Base-by-base conservation (phyloP, 2,797 vertebrate genomes). In the Iguana delicatissima region DNA sequence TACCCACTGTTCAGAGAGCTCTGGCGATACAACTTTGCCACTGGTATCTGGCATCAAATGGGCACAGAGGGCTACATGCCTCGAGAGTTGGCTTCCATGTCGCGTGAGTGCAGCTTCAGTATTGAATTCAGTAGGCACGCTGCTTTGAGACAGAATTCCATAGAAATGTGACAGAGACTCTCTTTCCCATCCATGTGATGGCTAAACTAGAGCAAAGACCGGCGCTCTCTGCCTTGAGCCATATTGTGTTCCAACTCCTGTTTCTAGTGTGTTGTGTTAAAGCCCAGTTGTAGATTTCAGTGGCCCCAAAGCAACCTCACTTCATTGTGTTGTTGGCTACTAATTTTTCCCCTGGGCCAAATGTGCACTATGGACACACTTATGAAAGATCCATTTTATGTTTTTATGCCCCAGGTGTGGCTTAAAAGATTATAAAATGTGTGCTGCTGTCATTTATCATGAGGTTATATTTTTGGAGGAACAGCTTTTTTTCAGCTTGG, bases 11-110 rank as follows among this genome's bases (percentile, higher is more conserved):
- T 99, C 96, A 98, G 99, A 95, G 99, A 99, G 86, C 98, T 99
- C 55, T 99, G 99, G 99, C 96, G 98, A 94, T 99, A 99, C 95
- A 98, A 99, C 97, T 99, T 99, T 82, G 99, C 99, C 84, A 99
- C 99, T 0, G 98, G 98, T 93, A 98, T 98, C 76, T 99, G 99
- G 99, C 98, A 99, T 95, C 99, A 99, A 96, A 98, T 99, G 95
- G 98, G 97, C 93, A 99, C 99, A 0, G 98, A 99, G 69, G 99
- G 99, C 86, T 99, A 98, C 95, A 99, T 99, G 98, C 99, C 99
- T 92, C 98, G 98, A 55, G 99, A 99, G 84, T 93, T 99, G 92
- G 99, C 99, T 1, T 99, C 99, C 57, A 99, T 99, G 99, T 99
- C 99, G 96, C 98, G 99, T 99, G 94, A 92, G 97, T 97, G 85